Percentiles rank a stretch among this genome's conserved stretches.
phyloP scores from a whole-genome alignment of 2,888 invertebrate genomes.

The Xanthia icteritia region DNA sequence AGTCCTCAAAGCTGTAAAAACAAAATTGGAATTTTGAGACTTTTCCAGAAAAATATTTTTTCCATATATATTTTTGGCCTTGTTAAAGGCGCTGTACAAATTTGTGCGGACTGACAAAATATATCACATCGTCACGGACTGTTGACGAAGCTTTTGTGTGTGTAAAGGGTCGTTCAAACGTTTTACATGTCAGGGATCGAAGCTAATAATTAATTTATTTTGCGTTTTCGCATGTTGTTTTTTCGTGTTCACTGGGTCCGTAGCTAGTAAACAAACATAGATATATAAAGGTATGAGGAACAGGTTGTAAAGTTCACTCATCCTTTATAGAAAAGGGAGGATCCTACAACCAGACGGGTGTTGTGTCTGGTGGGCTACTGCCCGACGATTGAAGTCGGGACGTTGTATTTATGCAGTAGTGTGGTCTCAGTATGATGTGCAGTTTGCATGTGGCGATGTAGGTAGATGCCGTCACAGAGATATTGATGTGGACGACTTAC shows the following conservation, averaged over 20 bases:
- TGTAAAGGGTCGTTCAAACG: slow-evolving; percentile 22
- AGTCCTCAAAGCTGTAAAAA: slow-evolving; percentile 8
- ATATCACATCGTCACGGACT: slow-evolving; percentile 58
- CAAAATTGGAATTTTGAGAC: slow-evolving; percentile 18
- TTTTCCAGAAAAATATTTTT: neutral
- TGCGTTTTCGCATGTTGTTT: slow-evolving; percentile 8
- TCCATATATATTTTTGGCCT: too few relatives aligned
- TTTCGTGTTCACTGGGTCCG: neutral
- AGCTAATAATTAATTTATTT: slow-evolving; percentile 27
- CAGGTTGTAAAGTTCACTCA: too few relatives aligned
- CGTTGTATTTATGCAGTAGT: too few relatives aligned
- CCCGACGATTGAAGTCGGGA: too few relatives aligned
- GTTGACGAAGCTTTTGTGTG: slow-evolving; percentile 56
- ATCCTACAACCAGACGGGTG: too few relatives aligned
- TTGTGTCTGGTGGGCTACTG: too few relatives aligned
- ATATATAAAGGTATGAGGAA: too few relatives aligned
- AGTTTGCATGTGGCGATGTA: too few relatives aligned
- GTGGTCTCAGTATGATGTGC: too few relatives aligned
- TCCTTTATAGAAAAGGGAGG: too few relatives aligned
- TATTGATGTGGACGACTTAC: neutral
- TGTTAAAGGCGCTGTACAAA: slow-evolving; percentile 58
- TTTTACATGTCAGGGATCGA: slow-evolving; percentile 45
- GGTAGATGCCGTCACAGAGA: neutral
- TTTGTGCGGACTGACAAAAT: slow-evolving; percentile 60
- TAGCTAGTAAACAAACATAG: neutral